phyloP scores from a whole-genome alignment of 2,113 vertebrate genomes.

The cattle (Bos taurus) region DNA sequence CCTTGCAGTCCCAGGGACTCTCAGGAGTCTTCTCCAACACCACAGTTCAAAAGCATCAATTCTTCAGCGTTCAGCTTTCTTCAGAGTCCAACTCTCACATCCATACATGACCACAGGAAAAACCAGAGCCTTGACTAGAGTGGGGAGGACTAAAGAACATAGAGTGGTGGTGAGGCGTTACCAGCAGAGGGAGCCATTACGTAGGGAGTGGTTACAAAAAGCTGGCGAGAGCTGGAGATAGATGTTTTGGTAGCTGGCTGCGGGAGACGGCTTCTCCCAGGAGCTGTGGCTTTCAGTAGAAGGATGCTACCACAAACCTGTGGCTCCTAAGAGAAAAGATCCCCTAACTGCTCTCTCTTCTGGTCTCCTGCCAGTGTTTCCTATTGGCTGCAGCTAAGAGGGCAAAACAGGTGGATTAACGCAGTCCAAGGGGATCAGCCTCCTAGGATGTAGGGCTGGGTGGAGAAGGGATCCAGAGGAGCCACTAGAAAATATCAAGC shows the following conservation, averaged over 20 bases:
- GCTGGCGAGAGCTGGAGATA: neutral
- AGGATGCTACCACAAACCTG: neutral
- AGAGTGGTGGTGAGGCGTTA: neutral
- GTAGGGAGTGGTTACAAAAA: neutral
- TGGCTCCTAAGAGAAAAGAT: neutral
- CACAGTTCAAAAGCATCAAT: too few relatives aligned
- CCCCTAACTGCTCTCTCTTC: neutral
- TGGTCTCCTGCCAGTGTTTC: neutral
- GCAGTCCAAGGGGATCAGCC: neutral
- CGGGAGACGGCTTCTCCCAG: too few relatives aligned
- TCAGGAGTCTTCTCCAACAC: too few relatives aligned
- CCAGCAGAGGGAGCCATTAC: neutral
- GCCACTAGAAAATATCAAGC: neutral
- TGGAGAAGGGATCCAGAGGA: neutral
- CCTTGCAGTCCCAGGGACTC: too few relatives aligned
- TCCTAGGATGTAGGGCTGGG: neutral
- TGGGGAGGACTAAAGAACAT: neutral
- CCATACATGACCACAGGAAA: too few relatives aligned
- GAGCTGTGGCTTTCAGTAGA: neutral
- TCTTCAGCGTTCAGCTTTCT: too few relatives aligned
- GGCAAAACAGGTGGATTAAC: neutral
- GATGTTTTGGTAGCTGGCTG: neutral
- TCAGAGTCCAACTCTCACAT: too few relatives aligned
- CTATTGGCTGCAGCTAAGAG: neutral
- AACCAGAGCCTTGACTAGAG: too few relatives aligned